Evolutionary conservation across 2,888 invertebrate genomes (phyloP), one percentile per base, ranked within the genome.

Genomic region (Chymomyza fuscimana): DNA sequence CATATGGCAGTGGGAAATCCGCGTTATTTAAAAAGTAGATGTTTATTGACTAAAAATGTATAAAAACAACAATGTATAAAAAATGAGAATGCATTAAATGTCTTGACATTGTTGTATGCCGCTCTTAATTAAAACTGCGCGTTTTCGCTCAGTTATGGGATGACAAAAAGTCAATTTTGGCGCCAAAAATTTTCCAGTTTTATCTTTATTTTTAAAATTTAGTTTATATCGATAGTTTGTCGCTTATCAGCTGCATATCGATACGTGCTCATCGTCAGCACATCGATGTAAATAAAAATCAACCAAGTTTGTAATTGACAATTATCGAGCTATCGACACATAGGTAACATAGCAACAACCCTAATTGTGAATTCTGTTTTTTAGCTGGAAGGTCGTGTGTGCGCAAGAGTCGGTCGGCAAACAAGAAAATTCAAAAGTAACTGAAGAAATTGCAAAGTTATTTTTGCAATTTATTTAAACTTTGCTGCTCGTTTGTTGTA

Each of bases 361-460:
- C 36, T 60, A 51, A 64, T 59, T 64, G 64, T 69, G 64, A 52
- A 61, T 58, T 69, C 51, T 65, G 54, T 65, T 65, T 78, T 76
- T 71, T 74, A 73, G 76, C 74, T 79, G 76, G 78, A 76, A 78
- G 81, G 78, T 81, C 74, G 81, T 76, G 67, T 74, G 77, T 74
- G 80, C 80, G 81, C 78, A 76, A 73, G 64, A 73, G 73, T 76
- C 80, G 79, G 79, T 81, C 74, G 76, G 81, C 82, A 72, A 65
- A 70, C 73, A 74, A 46, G 40, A 69, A 67, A 64, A 76, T 81
- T 81, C 74, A 76, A 80, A 81, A 80, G 36, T 80, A 79, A 77
- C 79, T 77, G 78, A 67, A 77, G 72, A 62, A 74, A 58, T 19
- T 69, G 40, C 61, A 60, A 80, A 72, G 58, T 29, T 16, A 12